Evolutionary conservation across 2,888 invertebrate genomes (phyloP), one percentile per base, ranked within the genome.

Genomic region (Anagyrus pseudococci): DNA sequence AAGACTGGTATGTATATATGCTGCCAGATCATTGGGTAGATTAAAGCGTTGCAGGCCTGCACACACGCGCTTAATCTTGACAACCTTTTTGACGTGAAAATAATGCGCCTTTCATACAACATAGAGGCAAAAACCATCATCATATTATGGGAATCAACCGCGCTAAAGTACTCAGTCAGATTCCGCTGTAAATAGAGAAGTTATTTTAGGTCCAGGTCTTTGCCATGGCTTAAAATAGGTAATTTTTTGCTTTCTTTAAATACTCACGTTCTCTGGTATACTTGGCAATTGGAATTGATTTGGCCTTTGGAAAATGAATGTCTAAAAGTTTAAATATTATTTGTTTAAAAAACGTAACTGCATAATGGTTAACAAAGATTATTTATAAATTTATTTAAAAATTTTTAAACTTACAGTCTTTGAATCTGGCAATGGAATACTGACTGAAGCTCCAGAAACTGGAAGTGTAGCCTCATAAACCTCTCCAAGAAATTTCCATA

Each of bases 1-100:
- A 98, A 83, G 71, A 98, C 92, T 56, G 98, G 98, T 82, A 98
- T 97, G 81, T 94, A 98, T 77, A 98, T 94, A 76, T 98, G 97
- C 82, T 98, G 98, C 98, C 98, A 98, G 71, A 92, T 91, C 96
- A 99, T 97, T 1, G 98, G 98, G 82, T 96, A 98, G 44, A 99
- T 88, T 49, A 98, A 89, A 66, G 93, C 89, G 79, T 96, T 95
- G 19, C 96, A 94, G 15, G 97, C 97, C 81, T 97, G 96, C 25
- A 94, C 93, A 75, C 94, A 93, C 0, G 98, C 94, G 53, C 96
- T 96, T 52, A 99, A 84, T 64, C 95, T 86, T 69, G 94, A 93
- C 67, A 98, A 84, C 76, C 93, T 93, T 67, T 89, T 89, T 1
- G 98, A 97, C 8, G 93, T 94, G 73, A 99, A 92, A 58, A 98